Base-by-base conservation (phyloP, 2,888 invertebrate genomes). In the Zhengitettix transpicula region DNA sequence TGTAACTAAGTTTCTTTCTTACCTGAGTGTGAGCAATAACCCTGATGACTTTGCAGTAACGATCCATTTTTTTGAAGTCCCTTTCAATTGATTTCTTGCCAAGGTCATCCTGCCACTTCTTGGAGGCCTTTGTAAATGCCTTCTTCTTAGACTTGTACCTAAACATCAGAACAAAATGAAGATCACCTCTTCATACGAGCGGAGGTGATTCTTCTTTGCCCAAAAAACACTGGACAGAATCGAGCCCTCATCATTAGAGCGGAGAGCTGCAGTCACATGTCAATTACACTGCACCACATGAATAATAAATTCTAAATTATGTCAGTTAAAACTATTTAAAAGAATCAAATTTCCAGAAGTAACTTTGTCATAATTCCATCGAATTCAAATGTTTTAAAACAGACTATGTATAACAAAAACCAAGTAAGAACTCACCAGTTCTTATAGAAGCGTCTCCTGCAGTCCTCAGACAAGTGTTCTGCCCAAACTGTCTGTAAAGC, bases 131-230 rank as follows among this genome's bases (percentile, higher is more conserved):
- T 67, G 94, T 91, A 79, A 98, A 99, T 65, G 99, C 99, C 93
- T 97, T 98, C 92, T 97, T 99, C 87, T 99, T 96, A 77, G 94
- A 93, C 79, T 94, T 92, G 81, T 95, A 97, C 99, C 99, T 99
- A 47, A 47, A 47, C 47, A 47, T 14, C 5, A 59, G 28, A 12
- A 61, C 15, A 40, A 42, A 42, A 60, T 41, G 55, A 56, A 57
- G 58, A 58, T 17, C 28, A 56, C 41, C 63, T 63, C 63, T 57
- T 63, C 63, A 47, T n/a, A 51, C 3, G 63, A 63, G 63, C 57
- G 63, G 63, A 63, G 61, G 59, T 57, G 15, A 15, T n/a, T n/a
- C 55, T 55, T 52, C 47, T 40, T 40, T 14, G 56, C 44, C 9
- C 9, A 57, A 57, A 44, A n/a, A 61, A 11, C 42, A 16, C 59